Evolutionary conservation across 1,140 invertebrate genomes (phyloP).

Genomic region (Cepaea nemoralis): DNA sequence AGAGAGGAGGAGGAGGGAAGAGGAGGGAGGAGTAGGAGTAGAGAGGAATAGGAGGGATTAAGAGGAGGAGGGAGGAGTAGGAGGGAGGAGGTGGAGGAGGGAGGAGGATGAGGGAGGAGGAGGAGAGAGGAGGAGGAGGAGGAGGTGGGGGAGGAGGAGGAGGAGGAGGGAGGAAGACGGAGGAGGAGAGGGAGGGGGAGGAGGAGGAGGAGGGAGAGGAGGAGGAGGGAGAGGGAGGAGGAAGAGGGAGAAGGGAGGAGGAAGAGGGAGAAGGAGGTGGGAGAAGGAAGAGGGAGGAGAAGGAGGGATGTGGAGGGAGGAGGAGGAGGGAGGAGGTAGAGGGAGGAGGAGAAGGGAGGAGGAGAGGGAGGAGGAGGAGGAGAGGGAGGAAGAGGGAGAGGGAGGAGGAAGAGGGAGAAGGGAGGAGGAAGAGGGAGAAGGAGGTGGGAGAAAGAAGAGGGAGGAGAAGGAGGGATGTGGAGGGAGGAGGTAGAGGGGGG

Average conservation of each 20-base stretch:
- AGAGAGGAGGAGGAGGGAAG: background rate
- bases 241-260: slow-evolving; percentile 59
- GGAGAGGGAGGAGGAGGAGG: background rate
- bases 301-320: background rate
- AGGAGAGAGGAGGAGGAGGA: too few species aligned
- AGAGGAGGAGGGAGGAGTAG: too few species aligned
- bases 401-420: background rate
- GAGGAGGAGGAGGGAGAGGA: background rate
- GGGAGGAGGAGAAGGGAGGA: background rate
- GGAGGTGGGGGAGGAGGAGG: too few species aligned
- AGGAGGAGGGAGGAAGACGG: too few species aligned
- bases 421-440: background rate
- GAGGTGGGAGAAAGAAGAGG: background rate
- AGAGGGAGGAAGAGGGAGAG: background rate
- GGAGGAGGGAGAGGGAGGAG: slow-evolving; percentile 25
- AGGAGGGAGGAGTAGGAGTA: slow-evolving; percentile 24
- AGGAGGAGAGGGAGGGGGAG: too few species aligned
- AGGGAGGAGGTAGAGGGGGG: background rate
- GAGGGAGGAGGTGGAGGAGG: too few species aligned
- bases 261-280: slow-evolving; percentile 73
- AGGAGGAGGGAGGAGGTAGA: background rate
- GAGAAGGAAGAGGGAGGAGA: slow-evolving; percentile 11
- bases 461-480: background rate
- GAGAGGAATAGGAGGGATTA: too few species aligned
- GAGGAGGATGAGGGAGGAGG: too few species aligned